Conservation (phyloP, 1,140 invertebrate genomes). For the Philotrypesis tridentata region DNA sequence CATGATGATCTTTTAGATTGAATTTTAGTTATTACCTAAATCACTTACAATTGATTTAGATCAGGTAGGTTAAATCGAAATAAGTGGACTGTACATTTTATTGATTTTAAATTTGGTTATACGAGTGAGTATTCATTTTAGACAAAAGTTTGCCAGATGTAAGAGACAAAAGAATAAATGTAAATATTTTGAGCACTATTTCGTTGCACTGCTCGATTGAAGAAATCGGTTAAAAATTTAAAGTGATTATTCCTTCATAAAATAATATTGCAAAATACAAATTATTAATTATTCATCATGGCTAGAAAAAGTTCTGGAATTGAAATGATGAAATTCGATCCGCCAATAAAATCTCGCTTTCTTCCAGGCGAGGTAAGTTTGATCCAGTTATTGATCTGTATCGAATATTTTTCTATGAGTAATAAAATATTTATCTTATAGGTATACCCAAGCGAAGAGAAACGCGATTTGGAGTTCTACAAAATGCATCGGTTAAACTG, state of each 20-base stretch:
- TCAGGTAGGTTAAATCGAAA: too few species aligned
- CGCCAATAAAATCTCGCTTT: constrained; percentile 50
- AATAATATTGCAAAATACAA: background rate
- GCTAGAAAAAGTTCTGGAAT: constrained; percentile 12
- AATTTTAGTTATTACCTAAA: too few species aligned
- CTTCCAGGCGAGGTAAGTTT: constrained; percentile 54
- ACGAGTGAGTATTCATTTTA: too few species aligned
- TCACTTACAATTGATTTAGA: too few species aligned
- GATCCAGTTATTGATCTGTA: background rate
- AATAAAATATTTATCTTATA: constrained; percentile 39
- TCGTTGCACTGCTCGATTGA: too few species aligned
- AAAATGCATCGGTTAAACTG: constrained; percentile 60
- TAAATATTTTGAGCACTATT: background rate
- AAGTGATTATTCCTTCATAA: background rate
- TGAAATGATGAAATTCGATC: constrained; percentile 36
- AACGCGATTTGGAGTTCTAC: constrained; percentile 58
- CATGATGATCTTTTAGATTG: too few species aligned
- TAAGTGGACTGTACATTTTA: too few species aligned
- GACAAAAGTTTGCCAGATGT: background rate
- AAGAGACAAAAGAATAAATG: background rate
- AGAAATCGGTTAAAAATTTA: background rate
- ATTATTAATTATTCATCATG: constrained; percentile 35
- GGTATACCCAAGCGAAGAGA: constrained; percentile 8
- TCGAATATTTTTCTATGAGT: background rate
- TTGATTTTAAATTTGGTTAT: background rate